Evolutionary conservation across 2,113 vertebrate species (phyloP).

Genomic region (Nothobranchius furzeri): DNA sequence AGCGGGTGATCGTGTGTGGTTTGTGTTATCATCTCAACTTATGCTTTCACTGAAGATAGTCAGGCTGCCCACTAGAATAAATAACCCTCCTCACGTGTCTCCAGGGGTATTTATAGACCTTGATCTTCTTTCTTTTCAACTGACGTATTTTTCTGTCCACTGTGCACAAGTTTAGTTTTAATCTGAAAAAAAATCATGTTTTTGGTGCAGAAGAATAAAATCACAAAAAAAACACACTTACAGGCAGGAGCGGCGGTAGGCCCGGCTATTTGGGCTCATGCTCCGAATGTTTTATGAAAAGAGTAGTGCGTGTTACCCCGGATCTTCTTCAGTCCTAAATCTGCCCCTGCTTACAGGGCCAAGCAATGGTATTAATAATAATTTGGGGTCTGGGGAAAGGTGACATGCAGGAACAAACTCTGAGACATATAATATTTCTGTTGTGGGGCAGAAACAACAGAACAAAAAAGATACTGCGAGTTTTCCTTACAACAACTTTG

Average conservation of each 20-base stretch:
- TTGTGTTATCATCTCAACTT: conserved; percentile 43
- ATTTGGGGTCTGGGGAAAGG: not conserved
- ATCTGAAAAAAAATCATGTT: not conserved
- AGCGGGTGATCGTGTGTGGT: not conserved
- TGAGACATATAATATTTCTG: not conserved
- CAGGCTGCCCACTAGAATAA: conserved; percentile 21
- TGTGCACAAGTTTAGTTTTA: not conserved
- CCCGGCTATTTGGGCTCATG: too few relatives aligned
- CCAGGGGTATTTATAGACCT: conserved; percentile 37
- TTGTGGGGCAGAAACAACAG: not conserved
- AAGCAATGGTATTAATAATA: not conserved
- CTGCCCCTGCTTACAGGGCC: too few relatives aligned
- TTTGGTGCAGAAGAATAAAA: too few relatives aligned
- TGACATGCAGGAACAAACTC: too few relatives aligned
- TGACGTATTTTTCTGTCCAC: conserved; percentile 3
- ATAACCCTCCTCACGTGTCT: conserved; percentile 42
- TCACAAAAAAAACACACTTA: too few relatives aligned
- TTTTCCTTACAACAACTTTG: not conserved
- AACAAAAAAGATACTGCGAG: not conserved
- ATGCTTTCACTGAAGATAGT: conserved; percentile 27
- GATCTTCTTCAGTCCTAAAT: too few relatives aligned
- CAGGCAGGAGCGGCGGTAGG: too few relatives aligned
- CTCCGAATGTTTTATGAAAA: too few relatives aligned
- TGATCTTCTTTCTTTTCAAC: conserved; percentile 14
- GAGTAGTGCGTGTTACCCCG: too few relatives aligned